Conservation (phyloP, 2,113 vertebrate genomes). For the Gymnarchus niloticus region DNA sequence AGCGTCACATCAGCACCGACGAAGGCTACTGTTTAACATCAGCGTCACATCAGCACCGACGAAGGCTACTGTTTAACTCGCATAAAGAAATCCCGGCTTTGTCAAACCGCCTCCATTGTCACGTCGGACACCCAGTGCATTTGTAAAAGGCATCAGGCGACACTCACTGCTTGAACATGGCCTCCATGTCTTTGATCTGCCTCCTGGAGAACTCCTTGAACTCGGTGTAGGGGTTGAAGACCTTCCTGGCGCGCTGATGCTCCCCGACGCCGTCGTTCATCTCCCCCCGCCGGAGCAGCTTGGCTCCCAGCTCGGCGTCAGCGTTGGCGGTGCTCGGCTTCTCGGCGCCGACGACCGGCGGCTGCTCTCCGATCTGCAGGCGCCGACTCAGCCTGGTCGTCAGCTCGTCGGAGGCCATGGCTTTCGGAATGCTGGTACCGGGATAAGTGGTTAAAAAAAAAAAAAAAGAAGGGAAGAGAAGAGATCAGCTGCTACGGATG, state of each 20-base stretch:
- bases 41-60: too few relatives aligned
- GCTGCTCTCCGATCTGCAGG: slow-evolving; percentile 63
- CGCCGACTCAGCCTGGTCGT: slow-evolving; percentile 74
- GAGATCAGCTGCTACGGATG: slow-evolving; percentile 24
- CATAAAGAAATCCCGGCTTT: not conserved
- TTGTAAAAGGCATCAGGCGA: not conserved
- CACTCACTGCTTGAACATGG: slow-evolving; percentile 87
- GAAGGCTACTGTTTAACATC: too few relatives aligned
- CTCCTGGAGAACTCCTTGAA: slow-evolving; percentile 91
- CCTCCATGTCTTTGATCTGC: slow-evolving; percentile 94
- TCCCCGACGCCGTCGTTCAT: slow-evolving; percentile 67
- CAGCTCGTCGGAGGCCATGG: slow-evolving; percentile 79
- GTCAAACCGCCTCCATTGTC: not conserved
- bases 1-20: too few relatives aligned
- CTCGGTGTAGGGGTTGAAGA: slow-evolving; percentile 87
- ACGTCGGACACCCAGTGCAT: not conserved
- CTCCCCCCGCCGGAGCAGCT: slow-evolving; percentile 69
- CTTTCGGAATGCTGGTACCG: slow-evolving; percentile 23
- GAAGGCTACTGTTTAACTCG: not conserved
- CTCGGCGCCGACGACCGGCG: slow-evolving; percentile 47
- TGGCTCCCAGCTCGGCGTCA: slow-evolving; percentile 69
- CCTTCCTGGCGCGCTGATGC: slow-evolving; percentile 69
- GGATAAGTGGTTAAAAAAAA: slow-evolving; percentile 29
- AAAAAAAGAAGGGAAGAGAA: too few relatives aligned
- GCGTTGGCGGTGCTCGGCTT: slow-evolving; percentile 56